phyloP scores from a whole-genome alignment of 2,797 vertebrate species.

The Tadarida brasiliensis region DNA sequence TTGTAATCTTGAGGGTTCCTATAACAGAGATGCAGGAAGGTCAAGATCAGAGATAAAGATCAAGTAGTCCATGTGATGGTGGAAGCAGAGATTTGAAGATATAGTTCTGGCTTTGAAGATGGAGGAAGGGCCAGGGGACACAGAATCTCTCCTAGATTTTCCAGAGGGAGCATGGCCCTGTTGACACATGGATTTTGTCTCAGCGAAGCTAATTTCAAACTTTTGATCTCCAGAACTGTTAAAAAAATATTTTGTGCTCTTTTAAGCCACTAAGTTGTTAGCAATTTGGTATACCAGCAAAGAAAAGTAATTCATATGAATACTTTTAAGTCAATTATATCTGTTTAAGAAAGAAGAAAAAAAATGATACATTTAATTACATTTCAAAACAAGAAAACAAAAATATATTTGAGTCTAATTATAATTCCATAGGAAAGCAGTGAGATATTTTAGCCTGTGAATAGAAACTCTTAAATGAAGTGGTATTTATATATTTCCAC shows the following conservation, averaged over 20 bases:
- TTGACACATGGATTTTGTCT: neutral
- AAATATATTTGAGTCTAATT: neutral
- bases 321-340: neutral
- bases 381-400: neutral
- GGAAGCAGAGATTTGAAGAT: neutral
- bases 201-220: neutral
- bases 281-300: neutral
- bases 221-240: neutral
- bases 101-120: neutral
- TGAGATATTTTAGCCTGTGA: neutral
- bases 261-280: neutral
- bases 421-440: neutral
- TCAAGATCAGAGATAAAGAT: neutral
- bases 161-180: neutral
- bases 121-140: rapidly evolving
- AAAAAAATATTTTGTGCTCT: neutral
- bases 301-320: neutral
- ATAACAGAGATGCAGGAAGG: neutral
- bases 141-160: neutral
- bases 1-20: neutral
- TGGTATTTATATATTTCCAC: neutral
- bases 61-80: neutral
- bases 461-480: neutral
- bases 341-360: neutral
- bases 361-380: neutral